Percentiles rank a stretch among this genome's conserved stretches.
These are phyloP conservation scores for Plectrocnemia conspersa DNA, from an alignment of 1,140 invertebrate genomes.

Conservation along the genomic window DNA sequence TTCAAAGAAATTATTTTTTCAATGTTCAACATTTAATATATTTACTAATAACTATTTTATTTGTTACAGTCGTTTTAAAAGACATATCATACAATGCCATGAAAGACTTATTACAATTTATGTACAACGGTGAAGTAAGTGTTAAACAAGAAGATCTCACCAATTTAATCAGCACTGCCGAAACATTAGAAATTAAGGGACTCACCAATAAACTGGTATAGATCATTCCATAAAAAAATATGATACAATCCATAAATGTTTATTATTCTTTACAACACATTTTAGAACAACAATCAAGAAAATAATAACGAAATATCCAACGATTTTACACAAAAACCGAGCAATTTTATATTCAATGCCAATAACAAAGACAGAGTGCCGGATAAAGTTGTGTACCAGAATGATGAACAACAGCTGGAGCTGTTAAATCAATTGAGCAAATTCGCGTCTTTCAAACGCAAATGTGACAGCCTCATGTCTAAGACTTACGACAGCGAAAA, in stretches of 20 bases:
- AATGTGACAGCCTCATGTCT: constrained; percentile 46
- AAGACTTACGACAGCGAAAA: constrained; percentile 1
- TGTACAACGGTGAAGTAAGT: constrained; percentile 75
- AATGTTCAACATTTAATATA: no score
- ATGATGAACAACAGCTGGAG: constrained; percentile 36
- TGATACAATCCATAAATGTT: constrained; percentile 7
- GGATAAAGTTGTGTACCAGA: background rate
- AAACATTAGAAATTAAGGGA: constrained; percentile 71
- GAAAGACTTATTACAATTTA: constrained; percentile 66
- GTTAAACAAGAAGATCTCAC: constrained; percentile 68
- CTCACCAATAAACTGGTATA: constrained; percentile 55
- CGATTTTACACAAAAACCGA: background rate
- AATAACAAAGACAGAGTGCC: background rate
- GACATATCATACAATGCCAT: constrained; percentile 64
- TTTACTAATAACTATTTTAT: constrained; percentile 1
- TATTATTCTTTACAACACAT: background rate
- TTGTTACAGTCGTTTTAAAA: constrained; percentile 62
- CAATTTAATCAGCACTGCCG: constrained; percentile 68
- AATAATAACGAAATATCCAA: background rate
- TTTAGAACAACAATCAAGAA: background rate
- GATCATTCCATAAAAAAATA: background rate
- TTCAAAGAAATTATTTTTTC: no score
- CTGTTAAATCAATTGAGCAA: constrained; percentile 46
- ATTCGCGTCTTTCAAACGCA: constrained; percentile 42
- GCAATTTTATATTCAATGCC: background rate